Base-by-base conservation (phyloP, 2,797 vertebrate species). In the Xenentodon cancila region DNA sequence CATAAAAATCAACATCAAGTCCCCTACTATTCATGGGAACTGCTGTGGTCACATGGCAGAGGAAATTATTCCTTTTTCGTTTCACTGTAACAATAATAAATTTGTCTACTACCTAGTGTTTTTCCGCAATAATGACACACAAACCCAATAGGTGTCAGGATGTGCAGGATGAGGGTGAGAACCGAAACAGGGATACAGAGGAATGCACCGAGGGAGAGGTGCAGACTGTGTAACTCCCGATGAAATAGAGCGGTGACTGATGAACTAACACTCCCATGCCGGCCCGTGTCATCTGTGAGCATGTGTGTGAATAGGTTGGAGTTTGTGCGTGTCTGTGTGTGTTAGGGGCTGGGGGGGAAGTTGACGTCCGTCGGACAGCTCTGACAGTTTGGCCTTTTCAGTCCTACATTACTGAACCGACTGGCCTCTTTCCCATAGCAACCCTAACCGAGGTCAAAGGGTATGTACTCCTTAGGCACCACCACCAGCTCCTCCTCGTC, bases 361-460 rank as follows among this genome's bases (percentile, higher is more conserved):
- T 88, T 92, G 81, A 95, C 83, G 93, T 94, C 92, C 94, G 93
- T 94, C 93, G 95, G 95, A 96, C 95, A 94, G 89, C 95, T 93
- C 92, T 97, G 96, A 98, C 97, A 97, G 95, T 94, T 95, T 82
- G 92, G 93, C 94, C 95, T 95, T 96, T 96, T 94, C 94, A 94
- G 66, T 76, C 44, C 88, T 80, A 94, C 96, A 97, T 97, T 95
- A 94, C 94, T 97, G 90, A 90, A 92, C 80, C 75, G 88, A 89
- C 90, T 89, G 92, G 88, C 90, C 87, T 89, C 86, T 92, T 94
- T 95, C 93, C 95, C 97, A 94, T 97, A 95, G 96, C 96, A 98
- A 99, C 97, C 86, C 81, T 76, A 68, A 52, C 76, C 76, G 80
- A 88, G 93, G 92, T 93, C 91, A 94, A 89, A 93, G 93, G 90